Base-by-base conservation (phyloP, 2,113 vertebrate species). In the Chroicocephalus ridibundus region DNA sequence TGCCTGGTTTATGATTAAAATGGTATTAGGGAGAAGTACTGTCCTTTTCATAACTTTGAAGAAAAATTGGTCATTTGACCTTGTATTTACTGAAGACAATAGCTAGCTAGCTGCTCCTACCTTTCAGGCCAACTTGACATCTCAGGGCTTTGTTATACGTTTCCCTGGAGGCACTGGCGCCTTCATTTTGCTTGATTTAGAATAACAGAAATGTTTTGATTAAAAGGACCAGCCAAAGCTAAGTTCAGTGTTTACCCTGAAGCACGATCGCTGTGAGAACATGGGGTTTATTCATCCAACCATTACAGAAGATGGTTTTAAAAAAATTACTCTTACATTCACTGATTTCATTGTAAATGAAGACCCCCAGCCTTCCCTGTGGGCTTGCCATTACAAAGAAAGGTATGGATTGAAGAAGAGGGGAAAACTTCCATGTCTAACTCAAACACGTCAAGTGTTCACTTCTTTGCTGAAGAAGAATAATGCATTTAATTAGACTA, bases 401-500 rank as follows among this genome's bases (percentile, higher is more conserved):
- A 96, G 92, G 95, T 95, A 84, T 25, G 62, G 86, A 65, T 7
- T 76, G 71, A 55, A 87, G 82, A 84, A 60, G 75, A 94, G 68
- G 57, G 54, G 34, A 58, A 61, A 93, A 74, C 77, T 92, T 90
- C 83, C 65, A 52, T 78, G 95, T 87, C 94, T 70, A 83, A 90
- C 76, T 97, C 91, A 72, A 86, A 84, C 94, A 93, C 70, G 91
- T 96, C 94, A 95, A 97, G 94, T 38, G 29, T 95, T 97, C 88
- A n/a, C 71, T 94, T 96, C 94, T 96, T 95, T 90, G 69, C 85
- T 77, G 69, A 88, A 76, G 94, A 94, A 93, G 96, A 97, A 97
- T 93, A 97, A 98, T 97, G 96, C 92, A 95, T 94, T 98, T 98
- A 98, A 98, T 98, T 97, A 98, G 96, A 65, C 86, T 83, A 72